Evolutionary conservation across 2,797 vertebrate genomes (phyloP).

Genomic region (Pantherophis alleghaniensis): DNA sequence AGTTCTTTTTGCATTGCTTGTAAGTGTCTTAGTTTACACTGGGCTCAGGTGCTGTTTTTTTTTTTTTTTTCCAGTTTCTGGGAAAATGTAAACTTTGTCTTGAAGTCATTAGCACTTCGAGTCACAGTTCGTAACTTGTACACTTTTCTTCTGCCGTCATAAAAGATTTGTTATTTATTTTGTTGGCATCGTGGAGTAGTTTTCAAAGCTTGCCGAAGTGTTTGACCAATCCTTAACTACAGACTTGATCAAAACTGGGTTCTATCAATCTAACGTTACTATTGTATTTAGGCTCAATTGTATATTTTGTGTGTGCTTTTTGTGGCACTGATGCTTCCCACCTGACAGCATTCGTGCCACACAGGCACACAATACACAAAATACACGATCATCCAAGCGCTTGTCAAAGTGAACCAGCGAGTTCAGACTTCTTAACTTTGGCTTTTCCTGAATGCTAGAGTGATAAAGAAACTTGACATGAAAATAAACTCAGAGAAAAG

Average conservation of each 20-base stretch:
- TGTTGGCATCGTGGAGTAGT: conserved; percentile 27
- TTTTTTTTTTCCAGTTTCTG: conserved; percentile 6
- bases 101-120: conserved; percentile 5
- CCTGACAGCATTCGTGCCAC: neutral
- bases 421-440: neutral
- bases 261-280: conserved; percentile 41
- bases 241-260: conserved; percentile 41
- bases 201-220: neutral
- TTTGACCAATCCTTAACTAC: conserved; percentile 5
- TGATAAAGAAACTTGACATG: neutral
- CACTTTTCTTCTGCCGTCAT: conserved; percentile 17
- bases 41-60: neutral
- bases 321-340: neutral
- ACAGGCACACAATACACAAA: neutral
- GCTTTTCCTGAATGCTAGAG: accelerated
- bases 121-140: conserved; percentile 25
- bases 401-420: neutral
- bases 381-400: too few species aligned
- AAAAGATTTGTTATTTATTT: conserved; percentile 7
- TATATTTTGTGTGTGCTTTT: neutral
- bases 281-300: conserved; percentile 3
- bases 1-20: neutral
- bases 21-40: conserved; percentile 6
- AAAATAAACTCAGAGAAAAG: neutral
- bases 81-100: conserved; percentile 19